Evolutionary conservation across 2,797 vertebrate genomes (phyloP).

Genomic region (Emydoidea blandingii): DNA sequence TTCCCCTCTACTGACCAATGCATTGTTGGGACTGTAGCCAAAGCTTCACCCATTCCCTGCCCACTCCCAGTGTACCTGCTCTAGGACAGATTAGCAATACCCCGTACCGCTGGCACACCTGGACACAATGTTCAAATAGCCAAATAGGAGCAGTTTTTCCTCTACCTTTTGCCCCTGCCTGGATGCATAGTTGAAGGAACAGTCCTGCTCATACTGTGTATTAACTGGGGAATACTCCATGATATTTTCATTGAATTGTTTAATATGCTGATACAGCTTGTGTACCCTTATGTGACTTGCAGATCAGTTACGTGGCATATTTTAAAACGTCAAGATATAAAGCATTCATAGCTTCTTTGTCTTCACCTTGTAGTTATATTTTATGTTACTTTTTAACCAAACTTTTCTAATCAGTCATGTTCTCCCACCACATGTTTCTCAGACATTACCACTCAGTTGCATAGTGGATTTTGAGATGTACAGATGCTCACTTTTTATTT

Average conservation of each 20-base stretch:
- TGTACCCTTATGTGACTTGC: background rate
- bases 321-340: background rate
- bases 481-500: background rate
- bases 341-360: background rate
- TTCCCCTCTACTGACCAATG: background rate
- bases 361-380: background rate
- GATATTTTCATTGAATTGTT: background rate
- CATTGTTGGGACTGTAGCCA: background rate
- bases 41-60: background rate
- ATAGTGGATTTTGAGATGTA: background rate
- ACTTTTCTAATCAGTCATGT: background rate
- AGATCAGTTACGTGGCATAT: background rate
- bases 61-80: fast-evolving
- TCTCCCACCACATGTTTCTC: background rate
- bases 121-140: background rate
- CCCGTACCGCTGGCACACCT: background rate
- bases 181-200: background rate
- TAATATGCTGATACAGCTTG: background rate
- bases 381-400: background rate
- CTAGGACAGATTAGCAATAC: background rate
- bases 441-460: background rate
- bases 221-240: background rate
- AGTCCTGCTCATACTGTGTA: background rate
- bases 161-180: background rate
- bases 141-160: background rate